Evolutionary conservation across 1,140 invertebrate species (phyloP).

Genomic region (Bombus picipes): DNA sequence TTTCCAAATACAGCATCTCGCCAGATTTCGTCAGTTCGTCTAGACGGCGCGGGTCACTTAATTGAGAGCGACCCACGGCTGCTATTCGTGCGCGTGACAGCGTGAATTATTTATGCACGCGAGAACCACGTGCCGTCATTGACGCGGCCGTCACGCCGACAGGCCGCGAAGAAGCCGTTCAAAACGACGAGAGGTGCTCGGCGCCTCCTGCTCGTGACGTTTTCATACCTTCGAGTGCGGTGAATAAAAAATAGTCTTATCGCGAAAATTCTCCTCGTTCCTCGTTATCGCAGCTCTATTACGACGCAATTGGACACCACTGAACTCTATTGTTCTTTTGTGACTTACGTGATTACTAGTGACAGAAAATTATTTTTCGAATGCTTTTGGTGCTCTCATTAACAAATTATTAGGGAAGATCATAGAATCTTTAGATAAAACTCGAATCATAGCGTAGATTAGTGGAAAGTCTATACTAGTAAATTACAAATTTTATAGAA

Average conservation of each 20-base stretch:
- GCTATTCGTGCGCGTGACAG: slow-evolving; percentile 52
- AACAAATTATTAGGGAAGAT: background rate
- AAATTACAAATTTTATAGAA: background rate
- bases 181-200: slow-evolving; percentile 47
- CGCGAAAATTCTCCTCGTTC: slow-evolving; percentile 8
- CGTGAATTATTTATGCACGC: slow-evolving; percentile 69
- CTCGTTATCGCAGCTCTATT: background rate
- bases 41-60: slow-evolving; percentile 61
- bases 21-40: background rate
- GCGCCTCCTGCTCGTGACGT: slow-evolving; percentile 42
- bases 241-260: slow-evolving; percentile 50
- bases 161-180: slow-evolving; percentile 40
- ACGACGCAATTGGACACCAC: background rate
- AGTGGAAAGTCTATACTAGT: background rate
- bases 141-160: slow-evolving; percentile 49
- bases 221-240: slow-evolving; percentile 44
- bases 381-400: background rate
- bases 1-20: background rate
- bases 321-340: background rate
- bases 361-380: background rate
- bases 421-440: too few species aligned
- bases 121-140: slow-evolving; percentile 48
- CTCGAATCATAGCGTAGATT: background rate
- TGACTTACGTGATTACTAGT: background rate
- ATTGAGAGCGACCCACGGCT: slow-evolving; percentile 53